A percentile compares a stretch with the other conserved stretches of the same genome.
These are phyloP conservation scores for Synergus itoensis DNA, from an alignment of 2,888 invertebrate species.

Conservation along the genomic window DNA sequence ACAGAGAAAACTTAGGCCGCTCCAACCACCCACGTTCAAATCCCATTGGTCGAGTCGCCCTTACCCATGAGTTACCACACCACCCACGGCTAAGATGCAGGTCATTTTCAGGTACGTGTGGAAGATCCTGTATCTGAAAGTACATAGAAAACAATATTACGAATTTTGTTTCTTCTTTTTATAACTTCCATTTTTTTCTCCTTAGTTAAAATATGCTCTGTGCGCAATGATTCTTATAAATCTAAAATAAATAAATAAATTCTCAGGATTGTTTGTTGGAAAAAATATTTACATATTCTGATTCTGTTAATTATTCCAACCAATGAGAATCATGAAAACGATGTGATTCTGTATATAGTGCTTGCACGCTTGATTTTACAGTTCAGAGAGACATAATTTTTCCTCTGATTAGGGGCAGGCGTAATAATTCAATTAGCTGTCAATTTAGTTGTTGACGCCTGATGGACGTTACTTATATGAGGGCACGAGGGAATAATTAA, in stretches of 20 bases:
- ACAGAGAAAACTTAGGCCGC: constrained; percentile 34
- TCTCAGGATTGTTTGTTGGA: no score
- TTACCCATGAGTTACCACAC: constrained; percentile 61
- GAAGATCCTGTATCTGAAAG: not conserved
- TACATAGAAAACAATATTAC: no score
- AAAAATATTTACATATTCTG: no score
- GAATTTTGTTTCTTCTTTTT: no score
- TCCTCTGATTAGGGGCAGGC: constrained; percentile 62
- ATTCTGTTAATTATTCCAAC: not conserved
- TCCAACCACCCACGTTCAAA: constrained; percentile 67
- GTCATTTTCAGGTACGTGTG: constrained; percentile 15
- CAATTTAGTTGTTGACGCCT: constrained; percentile 75
- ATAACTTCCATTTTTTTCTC: no score
- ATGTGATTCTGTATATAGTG: not conserved
- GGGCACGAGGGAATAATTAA: constrained; percentile 72
- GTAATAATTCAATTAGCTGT: constrained; percentile 76
- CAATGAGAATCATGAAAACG: not conserved
- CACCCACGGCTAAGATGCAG: constrained; percentile 56
- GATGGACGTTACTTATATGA: constrained; percentile 61
- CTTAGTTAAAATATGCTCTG: no score
- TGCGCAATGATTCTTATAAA: no score
- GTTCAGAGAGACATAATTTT: constrained; percentile 66
- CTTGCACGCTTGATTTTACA: not conserved
- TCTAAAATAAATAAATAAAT: no score
- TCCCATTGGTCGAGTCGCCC: constrained; percentile 68